Evolutionary conservation across 2,888 invertebrate species (phyloP), one percentile per base, ranked within the genome.

Genomic region (Pecten maximus): DNA sequence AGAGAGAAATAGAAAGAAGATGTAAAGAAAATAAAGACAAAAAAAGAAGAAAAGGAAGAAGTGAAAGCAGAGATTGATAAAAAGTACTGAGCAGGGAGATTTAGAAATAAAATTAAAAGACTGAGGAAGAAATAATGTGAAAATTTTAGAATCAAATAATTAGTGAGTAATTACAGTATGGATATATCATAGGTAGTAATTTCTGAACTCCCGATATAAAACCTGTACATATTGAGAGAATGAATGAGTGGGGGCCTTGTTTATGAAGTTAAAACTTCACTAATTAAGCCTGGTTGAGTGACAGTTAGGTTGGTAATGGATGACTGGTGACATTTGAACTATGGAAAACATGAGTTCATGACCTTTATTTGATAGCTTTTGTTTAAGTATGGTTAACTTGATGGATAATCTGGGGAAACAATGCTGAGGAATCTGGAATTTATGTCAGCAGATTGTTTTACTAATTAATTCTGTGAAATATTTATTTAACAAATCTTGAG

Each of bases 241-340:
- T 74, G 74, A 35, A 28, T 74, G 74, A 35, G 74, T 35, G 15
- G n/a, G 23, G 74, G 74, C 74, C 35, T 74, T 74, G 35, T 60
- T 60, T 60, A 23, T 60, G 60, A 60, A 60, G 60, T 60, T 74
- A 74, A 35, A 74, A 35, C 35, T 15, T 74, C 74, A 8, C 74
- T 74, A 74, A 74, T 74, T 74, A 74, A 74, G 74, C 35, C 74
- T 74, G 74, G 2, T 0, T 74, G 35, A 74, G 35, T 74, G 74
- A 74, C 74, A 74, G 28, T 15, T 74, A 74, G 28, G 10, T 74
- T 12, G 74, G 74, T 35, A 74, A 74, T 74, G 74, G 74, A 74
- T 74, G 74, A 35, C 74, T 74, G 28, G 74, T 74, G 74, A 74
- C 74, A 74, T 74, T 35, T 74, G 74, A 74, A 74, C 74, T 74